phyloP scores from a whole-genome alignment of 2,113 vertebrate species.

The Cyprinodon variegatus region DNA sequence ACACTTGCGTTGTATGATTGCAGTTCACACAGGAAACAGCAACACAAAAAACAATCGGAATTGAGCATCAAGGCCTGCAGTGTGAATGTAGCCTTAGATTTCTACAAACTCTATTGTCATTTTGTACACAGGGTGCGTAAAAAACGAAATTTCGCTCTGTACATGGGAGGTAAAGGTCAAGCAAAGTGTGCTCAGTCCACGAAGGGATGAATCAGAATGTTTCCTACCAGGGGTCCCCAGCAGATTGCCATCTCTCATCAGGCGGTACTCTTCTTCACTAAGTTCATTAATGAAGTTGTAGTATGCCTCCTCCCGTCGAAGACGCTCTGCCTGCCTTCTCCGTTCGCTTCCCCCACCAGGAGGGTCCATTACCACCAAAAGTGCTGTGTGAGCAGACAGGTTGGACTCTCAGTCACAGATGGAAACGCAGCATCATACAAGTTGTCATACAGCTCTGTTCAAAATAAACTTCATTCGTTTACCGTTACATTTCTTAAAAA shows the following conservation, averaged over 20 bases:
- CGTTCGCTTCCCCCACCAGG: conserved; percentile 86
- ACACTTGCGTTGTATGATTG: too few relatives aligned
- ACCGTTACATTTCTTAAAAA: too few relatives aligned
- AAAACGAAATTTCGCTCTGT: too few relatives aligned
- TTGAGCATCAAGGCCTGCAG: too few relatives aligned
- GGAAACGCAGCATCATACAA: not conserved
- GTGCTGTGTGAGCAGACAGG: conserved; percentile 67
- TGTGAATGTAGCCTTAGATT: too few relatives aligned
- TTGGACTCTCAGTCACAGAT: conserved; percentile 24
- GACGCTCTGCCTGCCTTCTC: conserved; percentile 90
- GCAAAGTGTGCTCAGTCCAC: not conserved
- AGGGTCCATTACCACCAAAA: conserved; percentile 83
- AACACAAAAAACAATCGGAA: too few relatives aligned
- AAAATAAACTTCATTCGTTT: not conserved
- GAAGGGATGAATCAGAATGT: not conserved
- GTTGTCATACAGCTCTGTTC: not conserved
- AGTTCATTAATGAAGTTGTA: conserved; percentile 96
- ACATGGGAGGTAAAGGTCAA: too few relatives aligned
- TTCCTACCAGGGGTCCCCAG: conserved; percentile 92
- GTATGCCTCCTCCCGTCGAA: conserved; percentile 94
- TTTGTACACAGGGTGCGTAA: too few relatives aligned
- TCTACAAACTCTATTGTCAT: too few relatives aligned
- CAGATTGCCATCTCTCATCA: conserved; percentile 95
- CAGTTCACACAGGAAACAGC: too few relatives aligned
- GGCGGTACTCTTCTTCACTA: conserved; percentile 92